Evolutionary conservation across 1,140 invertebrate genomes (phyloP).

Genomic region (Euura lappo): DNA sequence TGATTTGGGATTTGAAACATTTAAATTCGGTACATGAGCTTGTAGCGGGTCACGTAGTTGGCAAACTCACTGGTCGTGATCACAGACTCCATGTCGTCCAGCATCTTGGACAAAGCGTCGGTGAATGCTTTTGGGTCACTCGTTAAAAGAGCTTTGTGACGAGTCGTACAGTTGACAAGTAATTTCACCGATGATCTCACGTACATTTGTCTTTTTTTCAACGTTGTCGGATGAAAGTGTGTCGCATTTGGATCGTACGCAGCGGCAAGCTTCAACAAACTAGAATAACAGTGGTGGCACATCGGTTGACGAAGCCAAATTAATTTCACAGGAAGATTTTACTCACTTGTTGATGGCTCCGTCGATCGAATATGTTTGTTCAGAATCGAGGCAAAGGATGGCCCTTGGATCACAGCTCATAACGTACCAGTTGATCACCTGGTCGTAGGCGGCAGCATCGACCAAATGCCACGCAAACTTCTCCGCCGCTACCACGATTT

Average conservation of each 20-base stretch:
- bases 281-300: slow-evolving; percentile 41
- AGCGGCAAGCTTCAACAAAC: slow-evolving; percentile 67
- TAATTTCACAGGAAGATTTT: slow-evolving; percentile 8
- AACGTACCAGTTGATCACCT: slow-evolving; percentile 78
- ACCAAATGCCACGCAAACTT: slow-evolving; percentile 74
- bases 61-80: slow-evolving; percentile 62
- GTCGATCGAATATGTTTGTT: slow-evolving; percentile 59
- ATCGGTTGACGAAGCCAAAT: slow-evolving; percentile 13
- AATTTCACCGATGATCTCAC: slow-evolving; percentile 67
- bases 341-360: slow-evolving; percentile 60
- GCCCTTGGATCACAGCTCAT: slow-evolving; percentile 77
- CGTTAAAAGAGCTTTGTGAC: slow-evolving; percentile 61
- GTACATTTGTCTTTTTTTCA: slow-evolving; percentile 66
- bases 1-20: slow-evolving; percentile 28
- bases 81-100: slow-evolving; percentile 67
- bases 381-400: slow-evolving; percentile 62
- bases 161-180: slow-evolving; percentile 64
- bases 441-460: slow-evolving; percentile 70
- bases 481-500: slow-evolving; percentile 68
- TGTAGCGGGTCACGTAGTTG: no score
- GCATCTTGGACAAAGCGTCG: slow-evolving; percentile 61
- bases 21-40: not conserved
- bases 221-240: slow-evolving; percentile 59
- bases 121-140: slow-evolving; percentile 62
- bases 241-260: slow-evolving; percentile 59